Conservation (phyloP, 2,113 vertebrate species). For the Tauraco erythrolophus region DNA sequence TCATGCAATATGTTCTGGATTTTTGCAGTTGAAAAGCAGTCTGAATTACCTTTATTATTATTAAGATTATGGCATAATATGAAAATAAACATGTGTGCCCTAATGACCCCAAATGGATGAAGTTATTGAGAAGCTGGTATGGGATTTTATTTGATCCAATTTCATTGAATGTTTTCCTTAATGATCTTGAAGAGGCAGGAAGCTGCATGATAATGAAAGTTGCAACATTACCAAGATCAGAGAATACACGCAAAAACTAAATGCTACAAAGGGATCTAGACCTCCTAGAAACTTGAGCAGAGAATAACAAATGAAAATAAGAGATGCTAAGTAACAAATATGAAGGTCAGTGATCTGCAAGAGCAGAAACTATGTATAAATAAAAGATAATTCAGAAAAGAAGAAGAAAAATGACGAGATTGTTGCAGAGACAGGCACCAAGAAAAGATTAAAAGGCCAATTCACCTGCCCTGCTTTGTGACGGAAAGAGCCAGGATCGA, state of each 20-base stretch:
- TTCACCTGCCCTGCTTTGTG: background rate
- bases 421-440: background rate
- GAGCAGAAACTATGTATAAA: background rate
- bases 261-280: background rate
- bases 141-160: conserved; percentile 52
- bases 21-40: conserved; percentile 22
- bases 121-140: conserved; percentile 8
- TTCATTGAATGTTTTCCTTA: background rate
- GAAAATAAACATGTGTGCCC: background rate
- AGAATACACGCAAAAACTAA: background rate
- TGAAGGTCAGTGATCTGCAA: background rate
- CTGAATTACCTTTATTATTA: conserved; percentile 8
- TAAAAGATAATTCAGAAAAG: background rate
- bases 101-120: conserved; percentile 30
- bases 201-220: background rate
- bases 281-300: background rate
- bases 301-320: background rate
- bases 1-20: background rate
- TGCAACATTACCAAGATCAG: background rate
- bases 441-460: background rate
- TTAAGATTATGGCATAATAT: background rate
- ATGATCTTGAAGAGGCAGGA: background rate
- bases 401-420: background rate
- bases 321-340: background rate
- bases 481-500: accelerated